Percentiles rank a stretch among this genome's conserved stretches.
Evolutionary conservation across 2,888 invertebrate species (phyloP).

Genomic region (Choristoneura rosaceana): DNA sequence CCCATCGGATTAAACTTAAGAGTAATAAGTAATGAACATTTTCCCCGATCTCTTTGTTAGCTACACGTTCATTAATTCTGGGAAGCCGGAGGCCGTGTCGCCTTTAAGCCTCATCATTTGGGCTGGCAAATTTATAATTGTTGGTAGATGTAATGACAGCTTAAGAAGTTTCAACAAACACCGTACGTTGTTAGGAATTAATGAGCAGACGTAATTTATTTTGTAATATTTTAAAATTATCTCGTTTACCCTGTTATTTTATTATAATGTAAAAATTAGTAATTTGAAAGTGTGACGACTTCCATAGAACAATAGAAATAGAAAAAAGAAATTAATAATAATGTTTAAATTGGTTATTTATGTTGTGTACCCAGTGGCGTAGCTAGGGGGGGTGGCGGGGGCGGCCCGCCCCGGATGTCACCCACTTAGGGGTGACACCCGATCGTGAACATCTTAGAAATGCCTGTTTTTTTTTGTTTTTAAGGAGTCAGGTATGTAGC

Average conservation of each 20-base stretch:
- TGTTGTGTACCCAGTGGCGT: too few species aligned
- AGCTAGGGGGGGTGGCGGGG: too few species aligned
- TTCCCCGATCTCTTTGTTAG: constrained; percentile 60
- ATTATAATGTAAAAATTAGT: background rate
- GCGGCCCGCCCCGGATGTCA: too few species aligned
- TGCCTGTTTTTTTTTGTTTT: too few species aligned
- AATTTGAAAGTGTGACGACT: too few species aligned
- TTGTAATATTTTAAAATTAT: background rate
- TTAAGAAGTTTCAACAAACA: constrained; percentile 24
- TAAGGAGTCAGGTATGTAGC: too few species aligned
- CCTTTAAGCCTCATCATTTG: constrained; percentile 55
- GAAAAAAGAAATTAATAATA: too few species aligned
- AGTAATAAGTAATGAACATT: constrained; percentile 58
- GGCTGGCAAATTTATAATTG: constrained; percentile 59
- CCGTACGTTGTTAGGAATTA: constrained; percentile 5
- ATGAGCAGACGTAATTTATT: constrained; percentile 5
- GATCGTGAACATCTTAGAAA: too few species aligned
- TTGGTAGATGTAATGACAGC: constrained; percentile 34
- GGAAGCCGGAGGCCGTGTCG: constrained; percentile 48
- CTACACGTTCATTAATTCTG: constrained; percentile 62
- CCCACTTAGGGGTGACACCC: too few species aligned
- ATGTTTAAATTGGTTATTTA: too few species aligned
- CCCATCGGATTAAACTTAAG: constrained; percentile 41
- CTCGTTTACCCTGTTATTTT: background rate
- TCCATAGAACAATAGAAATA: too few species aligned